Conservation (phyloP, 2,888 invertebrate genomes). For the Pristionchus exspectatus region DNA sequence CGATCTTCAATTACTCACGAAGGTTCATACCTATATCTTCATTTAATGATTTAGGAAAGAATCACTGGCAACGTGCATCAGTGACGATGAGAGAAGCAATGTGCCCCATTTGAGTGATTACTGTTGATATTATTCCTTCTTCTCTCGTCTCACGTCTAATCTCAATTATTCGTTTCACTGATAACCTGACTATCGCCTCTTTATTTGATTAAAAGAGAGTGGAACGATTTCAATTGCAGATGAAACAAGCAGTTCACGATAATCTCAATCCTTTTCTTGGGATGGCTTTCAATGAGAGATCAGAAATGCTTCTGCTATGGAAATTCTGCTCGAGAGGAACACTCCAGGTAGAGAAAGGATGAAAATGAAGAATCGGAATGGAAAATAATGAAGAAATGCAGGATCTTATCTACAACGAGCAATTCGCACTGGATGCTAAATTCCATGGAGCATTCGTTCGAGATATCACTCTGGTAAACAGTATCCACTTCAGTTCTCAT, state of each 20-base stretch:
- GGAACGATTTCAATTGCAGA: conserved; percentile 75
- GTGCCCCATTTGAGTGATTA: not conserved
- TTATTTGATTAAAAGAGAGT: not conserved
- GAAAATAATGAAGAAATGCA: conserved; percentile 53
- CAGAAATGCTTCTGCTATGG: conserved; percentile 67
- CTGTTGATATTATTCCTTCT: not conserved
- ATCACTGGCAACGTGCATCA: not conserved
- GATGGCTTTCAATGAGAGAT: conserved; percentile 66
- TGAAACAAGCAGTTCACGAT: conserved; percentile 94
- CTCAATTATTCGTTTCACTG: not conserved
- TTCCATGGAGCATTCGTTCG: conserved; percentile 68
- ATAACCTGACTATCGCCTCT: too few species aligned
- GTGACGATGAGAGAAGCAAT: not conserved
- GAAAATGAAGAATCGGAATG: not conserved
- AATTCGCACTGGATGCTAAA: conserved; percentile 66
- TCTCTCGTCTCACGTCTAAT: too few species aligned
- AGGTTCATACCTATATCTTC: conserved; percentile 59
- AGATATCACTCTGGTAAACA: conserved; percentile 66
- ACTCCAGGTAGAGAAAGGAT: conserved; percentile 52
- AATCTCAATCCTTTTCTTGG: conserved; percentile 97
- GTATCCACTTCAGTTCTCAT: not conserved
- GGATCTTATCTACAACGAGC: conserved; percentile 68
- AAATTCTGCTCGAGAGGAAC: conserved; percentile 64
- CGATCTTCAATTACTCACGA: conserved; percentile 64
- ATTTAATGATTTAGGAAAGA: not conserved